Evolutionary conservation across 2,113 vertebrate species (phyloP).

Genomic region (Scortum barcoo): DNA sequence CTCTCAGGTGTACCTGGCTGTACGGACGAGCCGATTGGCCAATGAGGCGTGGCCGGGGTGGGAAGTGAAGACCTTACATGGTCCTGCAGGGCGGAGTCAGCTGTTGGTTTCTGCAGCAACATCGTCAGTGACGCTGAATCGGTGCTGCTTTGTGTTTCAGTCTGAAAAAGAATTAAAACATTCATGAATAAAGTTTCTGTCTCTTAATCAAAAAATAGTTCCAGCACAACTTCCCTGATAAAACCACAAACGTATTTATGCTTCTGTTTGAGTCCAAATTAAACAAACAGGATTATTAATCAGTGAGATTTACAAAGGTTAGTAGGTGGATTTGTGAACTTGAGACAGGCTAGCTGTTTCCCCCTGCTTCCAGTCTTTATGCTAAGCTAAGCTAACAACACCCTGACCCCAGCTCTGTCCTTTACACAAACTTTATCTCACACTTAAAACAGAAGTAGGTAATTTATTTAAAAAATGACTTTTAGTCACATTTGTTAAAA

Average conservation of each 20-base stretch:
- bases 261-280: no score
- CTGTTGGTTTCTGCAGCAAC: slow-evolving; percentile 4
- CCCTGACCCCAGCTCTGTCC: background rate
- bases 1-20: slow-evolving; percentile 78
- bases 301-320: no score
- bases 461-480: no score
- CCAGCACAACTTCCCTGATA: background rate
- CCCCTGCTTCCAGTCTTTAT: background rate
- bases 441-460: no score
- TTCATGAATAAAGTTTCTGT: background rate
- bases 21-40: slow-evolving; percentile 36
- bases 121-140: slow-evolving; percentile 49
- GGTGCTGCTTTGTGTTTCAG: background rate
- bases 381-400: background rate
- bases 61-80: slow-evolving; percentile 45
- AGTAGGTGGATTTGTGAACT: no score
- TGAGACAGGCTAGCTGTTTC: background rate
- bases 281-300: no score
- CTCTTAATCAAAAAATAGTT: background rate
- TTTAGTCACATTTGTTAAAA: no score
- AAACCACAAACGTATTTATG: no score
- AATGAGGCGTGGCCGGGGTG: slow-evolving; percentile 1
- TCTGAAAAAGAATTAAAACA: slow-evolving; percentile 32
- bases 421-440: background rate
- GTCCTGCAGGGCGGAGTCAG: slow-evolving; percentile 47